Conservation (phyloP, 1,140 invertebrate species). For the Trypoxylus dichotomus region DNA sequence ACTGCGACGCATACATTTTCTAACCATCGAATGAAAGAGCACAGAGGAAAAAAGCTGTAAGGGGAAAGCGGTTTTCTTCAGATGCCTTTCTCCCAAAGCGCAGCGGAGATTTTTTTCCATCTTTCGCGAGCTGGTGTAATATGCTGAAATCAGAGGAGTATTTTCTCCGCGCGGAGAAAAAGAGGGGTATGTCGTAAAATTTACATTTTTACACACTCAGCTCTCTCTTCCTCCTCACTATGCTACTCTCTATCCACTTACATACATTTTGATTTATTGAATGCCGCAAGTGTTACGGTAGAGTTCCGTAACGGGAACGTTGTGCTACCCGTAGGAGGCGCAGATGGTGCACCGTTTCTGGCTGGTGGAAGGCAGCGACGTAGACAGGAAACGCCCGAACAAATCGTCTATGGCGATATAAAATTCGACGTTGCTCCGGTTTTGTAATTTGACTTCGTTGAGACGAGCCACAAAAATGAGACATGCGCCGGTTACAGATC, state of each 20-base stretch:
- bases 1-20: neutral
- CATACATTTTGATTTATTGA: conserved; percentile 7
- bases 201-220: conserved; percentile 7
- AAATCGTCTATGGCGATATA: conserved; percentile 2
- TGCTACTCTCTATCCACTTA: conserved; percentile 2
- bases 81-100: neutral
- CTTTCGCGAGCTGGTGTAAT: neutral
- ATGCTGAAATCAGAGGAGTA: neutral
- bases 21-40: neutral
- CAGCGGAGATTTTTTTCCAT: neutral
- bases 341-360: neutral
- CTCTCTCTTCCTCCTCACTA: neutral
- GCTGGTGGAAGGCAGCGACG: neutral
- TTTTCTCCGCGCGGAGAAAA: neutral
- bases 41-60: neutral
- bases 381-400: neutral
- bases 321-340: neutral
- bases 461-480: neutral
- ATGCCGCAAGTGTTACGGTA: neutral
- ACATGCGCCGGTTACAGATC: neutral
- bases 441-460: neutral
- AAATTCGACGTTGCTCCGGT: neutral
- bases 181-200: neutral
- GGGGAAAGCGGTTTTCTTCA: neutral
- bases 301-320: neutral